Base-by-base conservation (phyloP, 2,113 vertebrate genomes). In the Heterotis niloticus region DNA sequence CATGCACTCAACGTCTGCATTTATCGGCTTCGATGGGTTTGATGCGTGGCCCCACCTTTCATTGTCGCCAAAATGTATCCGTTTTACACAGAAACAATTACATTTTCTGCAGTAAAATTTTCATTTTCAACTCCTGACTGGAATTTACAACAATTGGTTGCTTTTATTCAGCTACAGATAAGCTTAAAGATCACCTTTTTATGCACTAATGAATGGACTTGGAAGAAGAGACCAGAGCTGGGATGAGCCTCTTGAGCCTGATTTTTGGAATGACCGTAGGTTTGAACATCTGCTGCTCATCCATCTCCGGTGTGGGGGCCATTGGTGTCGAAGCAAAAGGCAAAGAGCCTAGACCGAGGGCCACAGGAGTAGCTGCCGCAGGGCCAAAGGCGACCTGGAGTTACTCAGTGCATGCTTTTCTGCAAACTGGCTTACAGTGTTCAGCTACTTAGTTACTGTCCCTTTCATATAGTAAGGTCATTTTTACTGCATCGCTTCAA, bases 101-200 rank as follows among this genome's bases (percentile, higher is more conserved):
- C n/a, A n/a, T n/a, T n/a, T n/a, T n/a, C n/a, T n/a, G 62, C 60
- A 75, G 62, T 75, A 11, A 64, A 75, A 62, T 64, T 18, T 75
- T n/a, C 18, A 62, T 64, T 17, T 62, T 26, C 59, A 16, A 64
- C 26, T 34, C 17, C 23, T 57, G 24, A 23, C 12, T 51, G 54
- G 10, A 24, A 24, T 28, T 10, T 51, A 57, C n/a, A 24, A 74
- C 52, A 54, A 34, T 34, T 75, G 24, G 62, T 62, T 75, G 74
- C 62, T 75, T 28, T 44, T 26, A 62, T 52, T 75, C 74, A 75
- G 62, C 74, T 62, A 75, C 57, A 75, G 54, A 44, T 34, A 34
- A 62, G 56, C 54, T 57, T 17, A 44, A 75, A 28, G 9, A 75
- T 52, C 54, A 75, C n/a, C 54, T 64, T 62, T 75, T 75, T 75